These are phyloP conservation scores for Anastrepha obliqua DNA, from an alignment of 1,140 invertebrate genomes.

Conservation along the genomic window DNA sequence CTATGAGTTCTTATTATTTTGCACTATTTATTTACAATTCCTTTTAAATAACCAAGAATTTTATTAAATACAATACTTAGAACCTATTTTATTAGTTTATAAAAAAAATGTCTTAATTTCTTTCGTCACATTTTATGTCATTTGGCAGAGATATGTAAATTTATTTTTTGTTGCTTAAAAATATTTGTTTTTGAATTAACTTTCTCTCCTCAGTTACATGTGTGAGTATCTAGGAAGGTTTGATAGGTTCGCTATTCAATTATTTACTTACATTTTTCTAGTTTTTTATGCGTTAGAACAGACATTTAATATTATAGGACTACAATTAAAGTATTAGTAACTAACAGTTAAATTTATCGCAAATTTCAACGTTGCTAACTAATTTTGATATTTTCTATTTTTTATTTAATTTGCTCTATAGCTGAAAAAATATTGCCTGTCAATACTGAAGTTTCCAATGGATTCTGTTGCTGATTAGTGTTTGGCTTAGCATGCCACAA, in stretches of 20 bases:
- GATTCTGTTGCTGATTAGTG: not conserved
- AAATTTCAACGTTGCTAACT: not conserved
- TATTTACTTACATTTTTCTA: not conserved
- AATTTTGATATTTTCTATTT: not conserved
- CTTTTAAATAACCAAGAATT: slow-evolving; percentile 19
- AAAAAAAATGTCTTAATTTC: not conserved
- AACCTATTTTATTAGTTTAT: not conserved
- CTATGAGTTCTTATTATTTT: not conserved
- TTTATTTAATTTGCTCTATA: not conserved
- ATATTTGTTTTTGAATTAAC: not conserved
- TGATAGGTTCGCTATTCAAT: not conserved
- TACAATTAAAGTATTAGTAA: no score
- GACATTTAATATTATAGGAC: no score
- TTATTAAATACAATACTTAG: slow-evolving; percentile 26
- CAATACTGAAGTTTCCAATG: not conserved
- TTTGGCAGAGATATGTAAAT: slow-evolving; percentile 52
- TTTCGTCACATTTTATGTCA: not conserved
- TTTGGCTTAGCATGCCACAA: not conserved
- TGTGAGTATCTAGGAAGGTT: not conserved
- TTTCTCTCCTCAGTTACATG: not conserved
- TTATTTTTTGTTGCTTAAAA: slow-evolving; percentile 13
- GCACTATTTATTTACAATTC: not conserved
- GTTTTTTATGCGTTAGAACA: no score
- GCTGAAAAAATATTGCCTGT: not conserved
- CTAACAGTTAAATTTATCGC: not conserved